Evolutionary conservation across 2,797 vertebrate species (phyloP), one percentile per base, ranked within the genome.

Genomic region (Anisognathus igniventris): DNA sequence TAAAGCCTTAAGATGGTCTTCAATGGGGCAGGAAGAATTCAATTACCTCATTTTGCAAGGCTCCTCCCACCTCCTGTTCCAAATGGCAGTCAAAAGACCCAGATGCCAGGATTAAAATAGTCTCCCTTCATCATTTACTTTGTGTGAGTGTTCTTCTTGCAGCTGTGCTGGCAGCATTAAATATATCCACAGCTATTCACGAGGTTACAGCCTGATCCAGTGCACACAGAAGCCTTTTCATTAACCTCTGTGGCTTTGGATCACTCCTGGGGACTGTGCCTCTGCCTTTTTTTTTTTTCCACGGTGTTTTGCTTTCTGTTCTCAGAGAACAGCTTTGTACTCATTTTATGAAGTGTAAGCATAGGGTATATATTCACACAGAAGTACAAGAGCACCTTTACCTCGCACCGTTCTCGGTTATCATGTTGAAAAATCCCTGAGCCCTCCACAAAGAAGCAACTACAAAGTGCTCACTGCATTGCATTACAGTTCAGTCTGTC

Each of bases 141-240:
- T 93, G 83, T 76, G 44, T 92, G 56, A 80, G 53, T 58, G 72
- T 54, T 93, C 44, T 79, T 83, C 77, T 72, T 92, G 91, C 96
- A 97, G 95, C 95, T 97, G 96, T 78, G 89, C 58, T 96, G 94
- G 94, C 96, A 95, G 75, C 75, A 54, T 68, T 89, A 68, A 67
- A 88, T 79, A 72, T 14, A 86, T 67, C 76, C 81, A 83, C 51
- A 74, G 53, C 54, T 80, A 92, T 93, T 96, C 89, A 92, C 1
- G 3, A 85, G 53, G 78, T 76, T 86, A 50, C 64, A 92, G 84
- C 23, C 35, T 68, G 45, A 80, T 80, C 65, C 72, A 86, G 25
- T 9, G 14, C 31, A 30, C 82, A 90, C 30, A 6, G 79, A 93
- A 92, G 70, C 48, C 91, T 93, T 90, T 95, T 96, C 82, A 96